These are phyloP conservation scores for Incurvaria masculella DNA, from an alignment of 2,888 invertebrate genomes.

Conservation along the genomic window DNA sequence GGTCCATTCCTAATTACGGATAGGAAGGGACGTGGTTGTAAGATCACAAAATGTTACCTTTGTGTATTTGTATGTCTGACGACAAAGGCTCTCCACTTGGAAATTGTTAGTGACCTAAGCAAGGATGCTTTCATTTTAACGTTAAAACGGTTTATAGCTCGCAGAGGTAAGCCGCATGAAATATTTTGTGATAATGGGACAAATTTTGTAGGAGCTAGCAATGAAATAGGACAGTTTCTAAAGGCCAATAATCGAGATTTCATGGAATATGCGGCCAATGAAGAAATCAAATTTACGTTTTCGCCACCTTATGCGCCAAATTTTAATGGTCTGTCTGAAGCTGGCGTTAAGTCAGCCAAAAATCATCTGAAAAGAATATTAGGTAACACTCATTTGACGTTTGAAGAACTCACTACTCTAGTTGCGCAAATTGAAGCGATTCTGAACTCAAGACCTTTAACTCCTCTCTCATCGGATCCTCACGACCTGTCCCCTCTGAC, in stretches of 20 bases:
- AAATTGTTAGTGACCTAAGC: conserved; percentile 18
- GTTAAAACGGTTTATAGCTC: conserved; percentile 19
- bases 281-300: conserved; percentile 16
- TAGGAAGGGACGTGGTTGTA: neutral
- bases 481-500: conserved; percentile 19
- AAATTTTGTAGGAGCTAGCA: conserved; percentile 19
- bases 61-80: conserved; percentile 11
- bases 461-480: conserved; percentile 17
- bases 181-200: conserved; percentile 7
- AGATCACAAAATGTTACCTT: conserved; percentile 1
- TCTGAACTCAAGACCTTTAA: conserved; percentile 20
- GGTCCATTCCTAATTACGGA: neutral
- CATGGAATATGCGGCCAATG: conserved; percentile 16
- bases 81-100: conserved; percentile 19
- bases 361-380: conserved; percentile 11
- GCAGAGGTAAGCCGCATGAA: conserved; percentile 18
- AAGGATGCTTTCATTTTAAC: conserved; percentile 19
- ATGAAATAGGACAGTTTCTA: conserved; percentile 16
- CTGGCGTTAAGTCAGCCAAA: conserved; percentile 10
- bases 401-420: conserved; percentile 16
- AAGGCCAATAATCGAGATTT: conserved; percentile 8
- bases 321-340: conserved; percentile 14
- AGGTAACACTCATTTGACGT: conserved; percentile 9
- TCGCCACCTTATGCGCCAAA: conserved; percentile 11
- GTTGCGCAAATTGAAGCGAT: conserved; percentile 17